Base-by-base conservation (phyloP, 2,888 invertebrate species). In the Folsomia manolachei region DNA sequence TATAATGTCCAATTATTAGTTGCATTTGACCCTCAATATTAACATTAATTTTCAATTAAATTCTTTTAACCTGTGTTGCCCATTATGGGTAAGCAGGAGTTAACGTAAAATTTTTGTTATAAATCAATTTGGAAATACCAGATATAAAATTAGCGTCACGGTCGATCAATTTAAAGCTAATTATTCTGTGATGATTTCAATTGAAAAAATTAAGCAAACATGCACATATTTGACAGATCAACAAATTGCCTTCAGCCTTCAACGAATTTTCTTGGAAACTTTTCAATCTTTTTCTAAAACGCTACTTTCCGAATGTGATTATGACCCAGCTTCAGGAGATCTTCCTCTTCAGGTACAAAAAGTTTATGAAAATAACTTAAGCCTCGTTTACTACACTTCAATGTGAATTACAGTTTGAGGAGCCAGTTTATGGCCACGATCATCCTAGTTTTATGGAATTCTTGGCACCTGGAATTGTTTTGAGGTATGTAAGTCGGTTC, bases 361-460 rank as follows among this genome's bases (percentile, higher is more conserved):
- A 14, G 7, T 56, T 56, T 56, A 56, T 7, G 56, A 7, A n/a
- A n/a, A 14, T 14, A 56, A 14, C n/a, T 56, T 4, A 14, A 56
- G n/a, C 7, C n/a, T 66, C 53, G n/a, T 63, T 26, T 69, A 85
- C 82, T 81, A 84, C 83, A 64, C 70, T 71, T 84, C 80, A 1
- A 63, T 14, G n/a, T 11, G 18, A 51, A 14, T 61, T 24, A 18
- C 83, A 93, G 85, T 94, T 94, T 85, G 90, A 91, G 82, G 89
- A 92, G 75, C 94, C 95, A 60, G 92, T 95, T 82, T 95, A 94
- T 83, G 95, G 94, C 69, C 90, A 90, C 72, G 91, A 89, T 83
- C 90, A 93, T 83, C 95, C 96, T 1, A 94, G 93, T 18, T 97
- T 97, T 83, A 95, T 95, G 0, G 95, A 96, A 84, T 97, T 96